Evolutionary conservation across 2,113 vertebrate species (phyloP), one percentile per base, ranked within the genome.

Genomic region (Brachyhypopomus gauderio): DNA sequence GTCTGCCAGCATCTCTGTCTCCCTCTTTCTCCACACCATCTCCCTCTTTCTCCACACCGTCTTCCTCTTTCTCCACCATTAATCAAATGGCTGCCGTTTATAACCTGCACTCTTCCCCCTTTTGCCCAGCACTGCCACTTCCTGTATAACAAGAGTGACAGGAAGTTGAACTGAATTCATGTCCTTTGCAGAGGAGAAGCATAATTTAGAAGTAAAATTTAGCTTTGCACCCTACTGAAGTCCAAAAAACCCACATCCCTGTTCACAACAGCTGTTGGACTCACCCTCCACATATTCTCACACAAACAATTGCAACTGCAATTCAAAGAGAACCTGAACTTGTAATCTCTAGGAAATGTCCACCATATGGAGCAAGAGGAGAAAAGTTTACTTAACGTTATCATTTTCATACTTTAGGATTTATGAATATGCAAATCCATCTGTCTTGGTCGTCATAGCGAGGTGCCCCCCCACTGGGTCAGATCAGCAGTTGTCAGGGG

Each of bases 401-500:
- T 87, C 11, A 83, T 89, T 91, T 91, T 76, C 88, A 89, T 89
- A 84, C 79, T 87, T 76, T 84, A 82, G 83, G 84, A 85, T 86
- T 89, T 89, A 92, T 93, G 85, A 91, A 91, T 93, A 93, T 94
- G 92, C 85, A 93, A 93, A 94, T 91, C 89, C 89, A 89, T 91
- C 92, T 93, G 93, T 90, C 87, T 88, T 81, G 80, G 75, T 90
- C 84, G 86, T 84, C 84, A 88, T 83, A 81, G 84, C 80, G 45
- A 89, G 88, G 86, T 66, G 20, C 45, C 75, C 83, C 87, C 90
- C 90, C 85, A 83, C 86, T 86, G 90, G 89, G 90, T 85, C 79
- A 87, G 91, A 90, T 92, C 92, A 93, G 78, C 25, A 48, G 63
- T 84, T 81, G 48, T 86, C 86, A 87, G 38, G 85, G 86, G 87